Evolutionary conservation across 2,113 vertebrate genomes (phyloP), one percentile per base, ranked within the genome.

Genomic region (Peromyscus californicus): DNA sequence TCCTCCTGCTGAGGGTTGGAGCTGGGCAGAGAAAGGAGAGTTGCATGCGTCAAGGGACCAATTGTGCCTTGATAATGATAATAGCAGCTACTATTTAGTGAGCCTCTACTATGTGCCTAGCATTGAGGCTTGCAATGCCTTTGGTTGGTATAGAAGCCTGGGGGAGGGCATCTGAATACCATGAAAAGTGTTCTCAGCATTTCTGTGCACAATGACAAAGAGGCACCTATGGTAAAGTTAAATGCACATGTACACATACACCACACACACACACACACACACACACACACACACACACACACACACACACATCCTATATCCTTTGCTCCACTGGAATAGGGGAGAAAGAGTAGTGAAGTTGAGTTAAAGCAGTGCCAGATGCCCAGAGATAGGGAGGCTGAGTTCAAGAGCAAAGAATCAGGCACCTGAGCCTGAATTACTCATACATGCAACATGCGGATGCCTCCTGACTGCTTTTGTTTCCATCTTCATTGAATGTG

Each of bases 1-100:
- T 80, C 51, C 59, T 91, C 57, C 92, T 94, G 94, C n/a, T 31
- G 80, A 91, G 91, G 85, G 72, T 89, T 69, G 90, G 83, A 51
- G 36, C 92, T 72, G 54, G 88, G 31, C 88, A 21, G 24, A 54
- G 76, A 63, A 33, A 91, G 69, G 92, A 61, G 45, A 97, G 48
- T 24, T 21, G 76, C 21, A 0, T 78, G 76, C 39, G 16, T 89
- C 90, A 39, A 9, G 65, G 61, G 67, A 80, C 65, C n/a, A 59
- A 85, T 63, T 74, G 29, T 78, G 31, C 67, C 65, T 93, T 48
- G 31, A 86, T 72, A 65, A 48, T 84, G 16, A 16, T 63, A 45
- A 65, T 26, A 72, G 22, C 8, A 57, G 69, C 42, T 69, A 9
- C 48, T 24, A 31, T 69, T 75, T 72, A 90, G 33, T 89, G 90